Percentiles rank a stretch among this genome's conserved stretches.
These are phyloP conservation scores for Cataglyphis cursor DNA, from an alignment of 2,888 invertebrate genomes.

Conservation along the genomic window DNA sequence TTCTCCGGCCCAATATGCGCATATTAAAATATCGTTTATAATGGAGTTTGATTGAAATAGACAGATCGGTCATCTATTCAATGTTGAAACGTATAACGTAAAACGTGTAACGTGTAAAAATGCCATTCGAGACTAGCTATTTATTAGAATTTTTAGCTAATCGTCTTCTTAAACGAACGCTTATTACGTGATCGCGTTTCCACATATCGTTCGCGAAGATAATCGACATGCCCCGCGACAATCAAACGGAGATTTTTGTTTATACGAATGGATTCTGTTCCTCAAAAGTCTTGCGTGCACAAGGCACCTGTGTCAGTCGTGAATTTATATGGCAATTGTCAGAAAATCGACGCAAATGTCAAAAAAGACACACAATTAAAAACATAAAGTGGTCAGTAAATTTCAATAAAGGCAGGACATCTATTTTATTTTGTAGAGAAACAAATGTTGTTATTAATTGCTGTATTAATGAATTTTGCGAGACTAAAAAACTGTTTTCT, in stretches of 20 bases:
- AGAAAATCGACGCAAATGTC: neutral
- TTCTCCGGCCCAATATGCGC: neutral
- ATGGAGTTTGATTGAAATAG: constrained; percentile 11
- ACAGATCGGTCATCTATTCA: neutral
- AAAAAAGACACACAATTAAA: neutral
- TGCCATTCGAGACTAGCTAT: neutral
- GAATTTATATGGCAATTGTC: neutral
- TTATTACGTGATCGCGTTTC: constrained; percentile 27
- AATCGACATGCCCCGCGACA: neutral
- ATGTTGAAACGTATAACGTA: neutral
- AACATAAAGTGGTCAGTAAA: neutral
- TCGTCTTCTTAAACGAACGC: neutral
- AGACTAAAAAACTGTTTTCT: neutral
- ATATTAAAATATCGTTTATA: constrained; percentile 24
- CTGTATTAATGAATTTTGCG: neutral
- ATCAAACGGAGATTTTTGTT: neutral
- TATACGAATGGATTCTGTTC: neutral
- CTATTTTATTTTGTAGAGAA: neutral
- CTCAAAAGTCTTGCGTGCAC: neutral
- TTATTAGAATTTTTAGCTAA: constrained; percentile 6
- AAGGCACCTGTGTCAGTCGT: neutral
- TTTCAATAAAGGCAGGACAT: neutral
- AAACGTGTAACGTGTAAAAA: constrained; percentile 18
- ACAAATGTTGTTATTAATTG: neutral
- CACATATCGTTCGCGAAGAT: neutral